Base-by-base conservation (phyloP, 2,113 vertebrate species). In the Passerina amoena region DNA sequence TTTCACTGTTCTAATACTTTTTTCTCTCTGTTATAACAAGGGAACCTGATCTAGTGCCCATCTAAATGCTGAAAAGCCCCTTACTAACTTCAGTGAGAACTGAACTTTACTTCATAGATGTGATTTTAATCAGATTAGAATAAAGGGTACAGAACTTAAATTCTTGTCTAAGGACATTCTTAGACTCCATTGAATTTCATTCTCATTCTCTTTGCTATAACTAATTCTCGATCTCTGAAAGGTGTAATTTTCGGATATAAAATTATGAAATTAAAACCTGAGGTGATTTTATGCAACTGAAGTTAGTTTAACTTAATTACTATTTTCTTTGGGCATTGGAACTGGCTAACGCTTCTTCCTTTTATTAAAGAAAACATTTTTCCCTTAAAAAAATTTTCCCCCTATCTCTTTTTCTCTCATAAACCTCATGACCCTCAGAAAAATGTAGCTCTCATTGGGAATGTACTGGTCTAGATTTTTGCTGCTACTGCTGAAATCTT, bases 401-500 rank as follows among this genome's bases (percentile, higher is more conserved):
- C 31, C 33, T 38, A 3, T 83, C 14, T 85, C 9, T 85, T 87
- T 69, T 87, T 56, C 31, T 87, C 11, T 94, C 25, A 33, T 77
- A 86, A 93, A 93, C 42, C 40, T 91, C 64, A 50, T n/a, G 50
- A 86, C 71, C 68, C 79, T 88, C 82, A 69, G 63, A 88, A 93
- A 92, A 80, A 64, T 66, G 45, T 54, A 82, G 79, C 66, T 96
- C 42, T 95, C 63, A 60, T 66, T 94, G 57, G 79, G 50, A 94
- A 93, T 88, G 24, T 97, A 86, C 83, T 82, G 51, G 44, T 88
- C 63, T 60, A 88, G 72, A 78, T 95, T 90, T 96, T 96, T 96
- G 92, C 92, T 95, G 90, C 93, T 96, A 71, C 63, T 95, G 92
- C 73, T 91, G 66, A 93, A 96, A 87, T 90, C 75, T 66, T 79